Evolutionary conservation across 1,140 invertebrate genomes (phyloP), one percentile per base, ranked within the genome.

Genomic region (Daktulosphaira vitifoliae): DNA sequence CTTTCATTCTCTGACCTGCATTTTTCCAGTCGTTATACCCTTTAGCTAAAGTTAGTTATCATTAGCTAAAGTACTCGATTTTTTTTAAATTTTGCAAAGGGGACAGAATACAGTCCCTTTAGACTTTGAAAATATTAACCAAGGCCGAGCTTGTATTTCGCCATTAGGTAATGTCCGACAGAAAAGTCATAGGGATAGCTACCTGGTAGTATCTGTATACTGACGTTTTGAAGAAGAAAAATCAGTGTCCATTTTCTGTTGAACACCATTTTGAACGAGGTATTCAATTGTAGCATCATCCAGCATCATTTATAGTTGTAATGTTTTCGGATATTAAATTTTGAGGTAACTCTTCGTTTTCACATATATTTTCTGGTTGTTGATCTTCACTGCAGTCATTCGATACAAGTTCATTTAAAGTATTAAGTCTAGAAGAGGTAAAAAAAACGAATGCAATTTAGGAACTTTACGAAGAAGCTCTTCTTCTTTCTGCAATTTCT

Each of bases 21-120:
- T 71, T 71, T 68, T 70, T 70, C 68, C 71, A 71, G 66, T 72
- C 70, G 44, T 67, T 70, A 49, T 70, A 71, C 39, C 71, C 71
- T n/a, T n/a, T n/a, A n/a, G n/a, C n/a, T n/a, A n/a, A n/a, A n/a
- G n/a, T n/a, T n/a, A n/a, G n/a, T 68, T 66, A n/a, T n/a, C n/a
- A n/a, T n/a, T n/a, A n/a, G n/a, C n/a, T n/a, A n/a, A n/a, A n/a
- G n/a, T n/a, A n/a, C n/a, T n/a, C n/a, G n/a, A n/a, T n/a, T n/a
- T 59, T 51, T 26, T 51, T 67, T 71, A 73, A 42, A 71, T 49
- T 39, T 66, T 52, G 65, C 71, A 73, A 48, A 68, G 46, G 48
- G 15, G 68, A 65, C 71, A 73, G 59, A 68, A 73, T 25, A 71
- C 59, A 38, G 46, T 53, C 16, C 68, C 70, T 22, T 67, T 69